phyloP scores from a whole-genome alignment of 2,888 invertebrate genomes.

The Myopa tessellatipennis region DNA sequence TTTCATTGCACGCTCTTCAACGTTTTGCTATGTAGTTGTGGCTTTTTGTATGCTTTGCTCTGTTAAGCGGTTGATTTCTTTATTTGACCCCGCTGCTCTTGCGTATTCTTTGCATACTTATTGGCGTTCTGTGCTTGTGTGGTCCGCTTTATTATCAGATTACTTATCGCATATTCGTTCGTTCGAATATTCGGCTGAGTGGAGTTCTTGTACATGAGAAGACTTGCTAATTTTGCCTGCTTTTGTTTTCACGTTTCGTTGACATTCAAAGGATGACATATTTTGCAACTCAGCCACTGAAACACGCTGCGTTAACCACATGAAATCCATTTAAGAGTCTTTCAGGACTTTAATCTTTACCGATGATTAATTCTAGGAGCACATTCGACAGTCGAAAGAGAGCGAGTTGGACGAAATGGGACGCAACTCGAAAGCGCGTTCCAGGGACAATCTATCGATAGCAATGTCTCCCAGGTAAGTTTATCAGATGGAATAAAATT shows the following conservation, averaged over 20 bases:
- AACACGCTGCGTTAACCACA: too few relatives aligned
- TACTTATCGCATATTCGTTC: too few relatives aligned
- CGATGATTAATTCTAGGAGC: conserved; percentile 70
- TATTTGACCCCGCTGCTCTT: conserved; percentile 37
- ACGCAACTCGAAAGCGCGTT: conserved; percentile 65
- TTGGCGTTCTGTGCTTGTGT: neutral
- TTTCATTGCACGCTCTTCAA: conserved; percentile 38
- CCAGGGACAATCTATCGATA: conserved; percentile 66
- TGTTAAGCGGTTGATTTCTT: conserved; percentile 37
- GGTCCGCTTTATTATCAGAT: too few relatives aligned
- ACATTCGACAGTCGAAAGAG: conserved; percentile 83
- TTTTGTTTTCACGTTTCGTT: neutral
- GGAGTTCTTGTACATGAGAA: too few relatives aligned
- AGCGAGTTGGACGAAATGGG: conserved; percentile 80
- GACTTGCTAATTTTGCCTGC: neutral
- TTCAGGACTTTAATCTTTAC: too few relatives aligned
- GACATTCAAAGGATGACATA: too few relatives aligned
- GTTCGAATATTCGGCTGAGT: too few relatives aligned
- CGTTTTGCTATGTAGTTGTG: conserved; percentile 11
- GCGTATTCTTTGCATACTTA: conserved; percentile 14
- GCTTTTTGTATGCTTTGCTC: conserved; percentile 11
- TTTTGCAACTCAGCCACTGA: too few relatives aligned
- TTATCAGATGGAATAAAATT: neutral
- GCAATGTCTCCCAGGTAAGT: conserved; percentile 53
- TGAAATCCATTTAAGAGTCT: too few relatives aligned